Conservation (phyloP, 2,888 invertebrate genomes). For the Thyatira batis region DNA sequence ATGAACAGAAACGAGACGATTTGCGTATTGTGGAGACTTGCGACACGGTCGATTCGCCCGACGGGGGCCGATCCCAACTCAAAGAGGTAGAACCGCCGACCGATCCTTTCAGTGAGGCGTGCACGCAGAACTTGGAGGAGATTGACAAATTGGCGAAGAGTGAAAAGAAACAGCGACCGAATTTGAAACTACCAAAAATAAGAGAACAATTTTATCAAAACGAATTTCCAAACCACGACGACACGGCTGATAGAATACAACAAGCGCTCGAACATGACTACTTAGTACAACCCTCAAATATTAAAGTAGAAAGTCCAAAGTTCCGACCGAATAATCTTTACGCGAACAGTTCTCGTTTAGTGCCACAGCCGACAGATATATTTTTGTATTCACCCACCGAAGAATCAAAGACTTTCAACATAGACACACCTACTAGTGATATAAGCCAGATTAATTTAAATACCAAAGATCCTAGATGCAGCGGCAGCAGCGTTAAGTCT, state of each 20-base stretch:
- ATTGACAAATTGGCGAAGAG: conserved; percentile 41
- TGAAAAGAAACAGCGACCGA: conserved; percentile 74
- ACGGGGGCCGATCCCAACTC: conserved; percentile 29
- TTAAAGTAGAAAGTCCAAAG: conserved; percentile 80
- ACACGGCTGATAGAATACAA: conserved; percentile 65
- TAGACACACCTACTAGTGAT: conserved; percentile 77
- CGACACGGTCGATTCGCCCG: conserved; percentile 70
- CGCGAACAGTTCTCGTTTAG: conserved; percentile 71
- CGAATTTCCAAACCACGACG: conserved; percentile 62
- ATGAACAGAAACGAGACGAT: conserved; percentile 72
- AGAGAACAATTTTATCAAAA: conserved; percentile 79
- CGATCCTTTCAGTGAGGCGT: conserved; percentile 77
- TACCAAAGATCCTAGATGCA: conserved; percentile 67
- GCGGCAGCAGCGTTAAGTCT: conserved; percentile 71
- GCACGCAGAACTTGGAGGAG: conserved; percentile 71
- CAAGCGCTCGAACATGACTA: conserved; percentile 82
- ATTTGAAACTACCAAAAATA: conserved; percentile 64
- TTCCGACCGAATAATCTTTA: conserved; percentile 75
- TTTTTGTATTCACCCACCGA: conserved; percentile 78
- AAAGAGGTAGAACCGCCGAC: conserved; percentile 35
- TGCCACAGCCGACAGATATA: conserved; percentile 70
- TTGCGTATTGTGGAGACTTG: conserved; percentile 69
- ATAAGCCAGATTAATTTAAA: conserved; percentile 75
- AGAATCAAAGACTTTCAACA: conserved; percentile 71
- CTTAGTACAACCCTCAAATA: conserved; percentile 84